Percentiles rank a stretch among this genome's conserved stretches.
Conservation (phyloP, 2,888 invertebrate species). For the Ecliptopera silaceata region DNA sequence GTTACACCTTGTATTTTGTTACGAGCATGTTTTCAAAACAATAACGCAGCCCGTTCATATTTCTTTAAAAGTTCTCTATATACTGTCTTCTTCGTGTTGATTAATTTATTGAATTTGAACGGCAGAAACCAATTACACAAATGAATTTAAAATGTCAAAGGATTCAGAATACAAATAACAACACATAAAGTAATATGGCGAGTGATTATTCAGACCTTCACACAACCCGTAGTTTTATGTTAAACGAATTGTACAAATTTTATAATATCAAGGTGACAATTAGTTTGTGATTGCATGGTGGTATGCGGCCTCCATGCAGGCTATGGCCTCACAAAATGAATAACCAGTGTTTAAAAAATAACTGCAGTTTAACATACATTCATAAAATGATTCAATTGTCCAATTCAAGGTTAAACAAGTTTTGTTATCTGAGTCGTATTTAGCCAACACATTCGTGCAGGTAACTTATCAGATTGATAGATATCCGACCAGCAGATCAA, state of each 20-base stretch:
- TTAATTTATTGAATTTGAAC: no score
- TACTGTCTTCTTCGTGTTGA: no score
- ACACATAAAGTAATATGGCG: background rate
- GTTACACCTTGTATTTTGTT: background rate
- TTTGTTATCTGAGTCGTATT: background rate
- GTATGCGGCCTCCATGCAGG: conserved; percentile 16
- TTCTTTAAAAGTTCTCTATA: no score
- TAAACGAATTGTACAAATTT: conserved; percentile 2
- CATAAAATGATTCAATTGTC: background rate
- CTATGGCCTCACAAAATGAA: conserved; percentile 11
- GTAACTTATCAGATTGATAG: background rate
- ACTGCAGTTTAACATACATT: conserved; percentile 12
- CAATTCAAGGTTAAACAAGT: background rate
- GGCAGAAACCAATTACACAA: no score
- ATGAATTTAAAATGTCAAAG: no score
- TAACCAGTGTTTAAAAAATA: conserved; percentile 10
- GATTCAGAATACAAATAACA: no score
- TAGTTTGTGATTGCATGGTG: conserved; percentile 16
- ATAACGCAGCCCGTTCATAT: background rate
- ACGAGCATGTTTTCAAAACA: background rate
- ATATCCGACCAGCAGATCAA: background rate
- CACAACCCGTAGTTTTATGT: background rate
- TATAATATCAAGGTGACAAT: conserved; percentile 2
- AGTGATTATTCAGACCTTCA: background rate
- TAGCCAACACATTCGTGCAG: background rate